A percentile compares a stretch with the other conserved stretches of the same genome.
These are phyloP conservation scores for Lapara coniferarum DNA, from an alignment of 2,888 invertebrate species.

Conservation along the genomic window DNA sequence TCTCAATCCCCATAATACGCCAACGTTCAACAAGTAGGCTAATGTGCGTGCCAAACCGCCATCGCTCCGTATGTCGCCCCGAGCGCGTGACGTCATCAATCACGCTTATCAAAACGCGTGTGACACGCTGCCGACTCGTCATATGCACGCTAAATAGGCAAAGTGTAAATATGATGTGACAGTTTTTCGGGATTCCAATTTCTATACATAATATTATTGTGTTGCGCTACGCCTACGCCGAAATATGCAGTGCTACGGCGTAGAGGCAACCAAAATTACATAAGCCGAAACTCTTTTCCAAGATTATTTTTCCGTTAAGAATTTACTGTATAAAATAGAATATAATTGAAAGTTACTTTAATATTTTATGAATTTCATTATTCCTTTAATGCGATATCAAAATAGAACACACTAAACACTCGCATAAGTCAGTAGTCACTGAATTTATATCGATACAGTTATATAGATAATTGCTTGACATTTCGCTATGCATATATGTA, in stretches of 20 bases:
- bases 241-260: conserved; percentile 19
- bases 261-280: not conserved
- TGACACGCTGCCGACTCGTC: conserved; percentile 47
- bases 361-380: not conserved
- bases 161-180: conserved; percentile 27
- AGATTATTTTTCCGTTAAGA: not conserved
- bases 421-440: not conserved
- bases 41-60: conserved; percentile 45
- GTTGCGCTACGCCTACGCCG: conserved; percentile 26
- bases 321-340: not conserved
- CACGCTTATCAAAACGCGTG: conserved; percentile 67
- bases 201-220: not conserved
- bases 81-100: conserved; percentile 72
- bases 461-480: not conserved
- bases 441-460: not conserved
- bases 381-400: not conserved
- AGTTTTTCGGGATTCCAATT: conserved; percentile 25
- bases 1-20: conserved; percentile 26
- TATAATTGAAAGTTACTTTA: too few relatives aligned
- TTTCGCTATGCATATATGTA: conserved; percentile 5
- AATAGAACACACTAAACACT: not conserved
- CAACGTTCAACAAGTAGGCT: conserved; percentile 57
- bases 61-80: conserved; percentile 36
- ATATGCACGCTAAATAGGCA: conserved; percentile 42
- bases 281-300: not conserved